These are phyloP conservation scores for Brachyhypopomus gauderio DNA, from an alignment of 2,113 vertebrate species.

Conservation along the genomic window DNA sequence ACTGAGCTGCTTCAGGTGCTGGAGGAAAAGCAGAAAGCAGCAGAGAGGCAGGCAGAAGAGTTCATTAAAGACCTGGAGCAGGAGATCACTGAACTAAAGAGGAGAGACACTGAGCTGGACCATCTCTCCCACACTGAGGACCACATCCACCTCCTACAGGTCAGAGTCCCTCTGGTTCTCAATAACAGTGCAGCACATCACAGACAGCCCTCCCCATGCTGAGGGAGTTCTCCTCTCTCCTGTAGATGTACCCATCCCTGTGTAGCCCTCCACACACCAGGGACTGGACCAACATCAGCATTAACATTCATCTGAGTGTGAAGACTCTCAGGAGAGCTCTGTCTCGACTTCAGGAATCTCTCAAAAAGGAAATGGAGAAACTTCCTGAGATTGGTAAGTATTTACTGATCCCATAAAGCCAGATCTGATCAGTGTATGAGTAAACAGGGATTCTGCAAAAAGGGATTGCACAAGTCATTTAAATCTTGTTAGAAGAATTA, in stretches of 20 bases:
- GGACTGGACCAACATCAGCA: neutral
- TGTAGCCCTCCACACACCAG: slow-evolving; percentile 23
- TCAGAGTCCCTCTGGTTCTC: too few relatives aligned
- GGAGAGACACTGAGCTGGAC: too few relatives aligned
- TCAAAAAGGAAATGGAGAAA: neutral
- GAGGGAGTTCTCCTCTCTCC: slow-evolving; percentile 25
- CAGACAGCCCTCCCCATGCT: neutral
- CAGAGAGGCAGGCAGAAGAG: too few relatives aligned
- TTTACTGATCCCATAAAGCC: neutral
- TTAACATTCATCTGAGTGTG: slow-evolving; percentile 10
- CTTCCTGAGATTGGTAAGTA: neutral
- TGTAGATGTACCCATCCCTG: slow-evolving; percentile 23
- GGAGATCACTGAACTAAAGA: too few relatives aligned
- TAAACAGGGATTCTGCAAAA: neutral
- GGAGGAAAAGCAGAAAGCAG: too few relatives aligned
- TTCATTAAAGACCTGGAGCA: too few relatives aligned
- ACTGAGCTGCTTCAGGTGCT: too few relatives aligned
- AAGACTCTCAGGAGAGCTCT: slow-evolving; percentile 12
- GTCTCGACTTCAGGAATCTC: neutral
- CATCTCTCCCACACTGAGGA: too few relatives aligned
- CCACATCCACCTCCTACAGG: too few relatives aligned
- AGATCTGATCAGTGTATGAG: neutral
- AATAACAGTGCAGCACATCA: too few relatives aligned
- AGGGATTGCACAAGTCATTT: neutral
- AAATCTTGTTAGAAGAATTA: neutral